phyloP scores from a whole-genome alignment of 2,888 invertebrate genomes.

The Drosophila anomalata region DNA sequence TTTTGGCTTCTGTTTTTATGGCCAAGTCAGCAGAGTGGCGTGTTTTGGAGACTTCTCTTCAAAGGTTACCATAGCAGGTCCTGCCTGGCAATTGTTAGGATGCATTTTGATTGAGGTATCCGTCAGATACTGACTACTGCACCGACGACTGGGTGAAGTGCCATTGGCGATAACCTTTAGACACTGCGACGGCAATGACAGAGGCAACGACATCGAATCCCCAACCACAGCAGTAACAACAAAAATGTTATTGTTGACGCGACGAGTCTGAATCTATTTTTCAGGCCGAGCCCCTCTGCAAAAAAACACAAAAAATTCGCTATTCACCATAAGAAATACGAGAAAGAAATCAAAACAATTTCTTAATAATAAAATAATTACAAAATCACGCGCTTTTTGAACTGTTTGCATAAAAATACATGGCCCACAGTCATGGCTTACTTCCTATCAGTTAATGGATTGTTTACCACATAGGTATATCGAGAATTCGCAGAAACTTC shows the following conservation, averaged over 20 bases:
- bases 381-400: conserved; percentile 26
- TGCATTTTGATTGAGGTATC: conserved; percentile 18
- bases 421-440: background rate
- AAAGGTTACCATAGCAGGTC: background rate
- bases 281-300: conserved; percentile 66
- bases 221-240: conserved; percentile 25
- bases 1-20: conserved; percentile 69
- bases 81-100: background rate
- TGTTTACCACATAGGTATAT: conserved; percentile 59
- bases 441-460: conserved; percentile 69
- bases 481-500: conserved; percentile 35
- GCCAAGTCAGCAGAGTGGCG: conserved; percentile 54
- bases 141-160: conserved; percentile 11
- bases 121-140: conserved; percentile 43
- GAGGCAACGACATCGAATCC: conserved; percentile 19
- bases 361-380: conserved; percentile 8
- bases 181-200: conserved; percentile 47
- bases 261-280: conserved; percentile 41
- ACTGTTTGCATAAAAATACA: background rate
- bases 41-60: conserved; percentile 45
- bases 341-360: conserved; percentile 25
- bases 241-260: conserved; percentile 48
- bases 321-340: conserved; percentile 30
- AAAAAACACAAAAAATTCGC: conserved; percentile 13
- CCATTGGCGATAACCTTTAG: conserved; percentile 67